Evolutionary conservation across 2,888 invertebrate genomes (phyloP).

Genomic region (Tyria jacobaeae): DNA sequence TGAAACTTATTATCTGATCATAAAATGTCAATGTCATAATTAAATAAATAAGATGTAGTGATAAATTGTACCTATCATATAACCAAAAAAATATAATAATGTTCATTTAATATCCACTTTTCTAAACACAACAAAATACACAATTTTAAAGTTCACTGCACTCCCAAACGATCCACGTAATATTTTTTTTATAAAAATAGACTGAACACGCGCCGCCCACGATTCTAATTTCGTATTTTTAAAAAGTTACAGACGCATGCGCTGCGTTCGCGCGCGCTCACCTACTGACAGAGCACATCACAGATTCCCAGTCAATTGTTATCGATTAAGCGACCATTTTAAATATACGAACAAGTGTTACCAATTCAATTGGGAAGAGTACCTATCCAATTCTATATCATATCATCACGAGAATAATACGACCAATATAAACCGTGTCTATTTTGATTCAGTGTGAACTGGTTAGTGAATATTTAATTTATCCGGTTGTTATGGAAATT

Average conservation of each 20-base stretch:
- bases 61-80: conserved; percentile 8
- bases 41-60: background rate
- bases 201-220: conserved; percentile 60
- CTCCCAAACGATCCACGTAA: conserved; percentile 60
- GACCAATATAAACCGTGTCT: conserved; percentile 17
- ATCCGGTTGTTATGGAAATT: conserved; percentile 45
- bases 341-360: conserved; percentile 32
- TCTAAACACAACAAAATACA: conserved; percentile 37
- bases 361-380: conserved; percentile 15
- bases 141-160: conserved; percentile 75
- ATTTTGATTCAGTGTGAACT: conserved; percentile 8
- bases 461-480: conserved; percentile 28
- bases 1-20: background rate
- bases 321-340: conserved; percentile 59
- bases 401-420: conserved; percentile 23
- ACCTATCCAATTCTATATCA: conserved; percentile 26
- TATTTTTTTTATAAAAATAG: conserved; percentile 70
- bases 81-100: conserved; percentile 18
- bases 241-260: conserved; percentile 65
- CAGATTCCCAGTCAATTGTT: conserved; percentile 54
- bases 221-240: conserved; percentile 57
- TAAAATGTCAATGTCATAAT: background rate
- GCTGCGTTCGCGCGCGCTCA: conserved; percentile 66
- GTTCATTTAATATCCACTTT: conserved; percentile 41
- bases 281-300: conserved; percentile 63